phyloP scores from a whole-genome alignment of 2,113 vertebrate species.

The Ciconia boyciana region DNA sequence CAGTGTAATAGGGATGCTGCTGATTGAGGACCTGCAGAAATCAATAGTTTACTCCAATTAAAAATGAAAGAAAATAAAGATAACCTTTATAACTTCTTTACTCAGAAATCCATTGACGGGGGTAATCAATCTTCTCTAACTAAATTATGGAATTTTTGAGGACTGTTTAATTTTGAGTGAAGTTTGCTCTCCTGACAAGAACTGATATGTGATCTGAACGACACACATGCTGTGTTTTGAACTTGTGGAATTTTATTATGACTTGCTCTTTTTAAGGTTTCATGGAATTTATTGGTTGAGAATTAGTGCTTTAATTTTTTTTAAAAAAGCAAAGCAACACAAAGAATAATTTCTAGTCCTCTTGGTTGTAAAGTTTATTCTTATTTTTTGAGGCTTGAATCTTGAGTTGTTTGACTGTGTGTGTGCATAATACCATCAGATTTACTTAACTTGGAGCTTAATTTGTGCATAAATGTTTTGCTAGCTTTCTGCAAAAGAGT shows the following conservation, averaged over 20 bases:
- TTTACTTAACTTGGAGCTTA: background rate
- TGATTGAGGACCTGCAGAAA: background rate
- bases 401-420: background rate
- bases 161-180: background rate
- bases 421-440: background rate
- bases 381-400: background rate
- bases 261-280: background rate
- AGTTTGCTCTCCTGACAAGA: background rate
- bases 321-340: background rate
- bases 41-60: background rate
- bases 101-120: background rate
- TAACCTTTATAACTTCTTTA: background rate
- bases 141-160: background rate
- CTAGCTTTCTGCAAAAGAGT: background rate
- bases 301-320: background rate
- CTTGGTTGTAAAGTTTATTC: background rate
- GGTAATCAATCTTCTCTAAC: background rate
- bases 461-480: background rate
- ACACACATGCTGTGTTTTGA: background rate
- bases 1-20: background rate
- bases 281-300: background rate
- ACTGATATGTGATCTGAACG: fast-evolving
- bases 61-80: background rate
- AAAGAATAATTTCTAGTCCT: background rate
- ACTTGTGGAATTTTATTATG: background rate